Conservation (phyloP, 2,797 vertebrate species). For the Amblyopsis hoosieri region DNA sequence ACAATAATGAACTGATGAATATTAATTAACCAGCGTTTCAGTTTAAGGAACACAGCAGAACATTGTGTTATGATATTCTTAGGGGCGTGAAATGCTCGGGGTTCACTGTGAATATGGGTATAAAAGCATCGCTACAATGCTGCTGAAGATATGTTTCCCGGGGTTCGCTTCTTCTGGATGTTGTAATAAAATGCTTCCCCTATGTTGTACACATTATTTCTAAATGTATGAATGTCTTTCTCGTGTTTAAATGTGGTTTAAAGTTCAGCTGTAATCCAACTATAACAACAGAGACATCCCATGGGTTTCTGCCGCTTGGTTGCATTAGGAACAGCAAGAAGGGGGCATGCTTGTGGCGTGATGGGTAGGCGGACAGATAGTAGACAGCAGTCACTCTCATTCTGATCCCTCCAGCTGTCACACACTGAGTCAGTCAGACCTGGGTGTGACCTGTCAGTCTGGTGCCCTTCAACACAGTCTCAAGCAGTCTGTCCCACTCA, state of each 20-base stretch:
- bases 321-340: background rate
- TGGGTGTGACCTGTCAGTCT: conserved; percentile 67
- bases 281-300: background rate
- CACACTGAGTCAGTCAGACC: conserved; percentile 54
- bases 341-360: conserved; percentile 4
- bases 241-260: background rate
- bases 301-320: background rate
- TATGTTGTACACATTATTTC: too few species aligned
- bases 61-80: background rate
- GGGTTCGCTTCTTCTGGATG: too few species aligned
- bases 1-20: conserved; percentile 32
- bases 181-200: too few species aligned
- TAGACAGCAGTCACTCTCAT: conserved; percentile 45
- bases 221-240: background rate
- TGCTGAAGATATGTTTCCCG: too few species aligned
- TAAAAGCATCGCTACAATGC: too few species aligned
- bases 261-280: too few species aligned
- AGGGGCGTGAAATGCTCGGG: too few species aligned
- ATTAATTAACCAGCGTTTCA: conserved; percentile 37
- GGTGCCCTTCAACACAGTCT: conserved; percentile 48
- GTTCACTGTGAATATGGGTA: too few species aligned
- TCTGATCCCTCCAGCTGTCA: conserved; percentile 46
- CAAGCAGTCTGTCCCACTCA: conserved; percentile 55
- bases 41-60: conserved; percentile 20
- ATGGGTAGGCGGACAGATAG: conserved; percentile 23